Base-by-base conservation (phyloP, 2,888 invertebrate genomes). In the Nematopogon swammerdamellus region DNA sequence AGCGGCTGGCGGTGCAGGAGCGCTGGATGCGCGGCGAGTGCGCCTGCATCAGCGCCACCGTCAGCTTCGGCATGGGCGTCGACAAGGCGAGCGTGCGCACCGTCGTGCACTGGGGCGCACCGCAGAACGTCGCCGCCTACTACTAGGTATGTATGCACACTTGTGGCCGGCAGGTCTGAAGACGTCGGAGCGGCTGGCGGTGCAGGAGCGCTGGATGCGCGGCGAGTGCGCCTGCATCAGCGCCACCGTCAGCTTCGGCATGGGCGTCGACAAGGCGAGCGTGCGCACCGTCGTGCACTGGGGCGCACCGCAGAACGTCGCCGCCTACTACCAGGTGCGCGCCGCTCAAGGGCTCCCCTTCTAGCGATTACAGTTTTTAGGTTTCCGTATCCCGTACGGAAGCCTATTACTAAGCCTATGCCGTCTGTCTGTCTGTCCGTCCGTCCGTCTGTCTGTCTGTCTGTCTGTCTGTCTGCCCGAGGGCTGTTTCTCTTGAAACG, bases 61-160 rank as follows among this genome's bases (percentile, higher is more conserved):
- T 98, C 51, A 97, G 97, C 62, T 99, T 99, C 75, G 99, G 99
- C 42, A 99, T 99, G 99, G 99, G 99, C 46, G 95, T 99, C 2
- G 98, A 99, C 69, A 99, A 99, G 70, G 86, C 92, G 2, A 86
- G 91, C 50, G 99, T 99, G 14, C 91, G 97, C 55, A 94, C 95
- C 67, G 98, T 99, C 2, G 88, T 92, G 5, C 98, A 99, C 71
- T 99, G 97, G 98, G 93, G 94, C 19, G 83, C 95, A 30, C 93
- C 98, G 0, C 94, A 96, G 67, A 95, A 92, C 62, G 90, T 98
- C 48, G 95, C 97, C 0, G 93, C 92, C 0, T 99, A 96, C 69
- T 99, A 99, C 67, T 85, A 85, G 68, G 85, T 84, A 58, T n/a
- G n/a, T n/a, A n/a, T n/a, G n/a, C n/a, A n/a, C n/a, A n/a, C n/a